Evolutionary conservation across 1,140 invertebrate species (phyloP).

Genomic region (Glossosoma conforme): DNA sequence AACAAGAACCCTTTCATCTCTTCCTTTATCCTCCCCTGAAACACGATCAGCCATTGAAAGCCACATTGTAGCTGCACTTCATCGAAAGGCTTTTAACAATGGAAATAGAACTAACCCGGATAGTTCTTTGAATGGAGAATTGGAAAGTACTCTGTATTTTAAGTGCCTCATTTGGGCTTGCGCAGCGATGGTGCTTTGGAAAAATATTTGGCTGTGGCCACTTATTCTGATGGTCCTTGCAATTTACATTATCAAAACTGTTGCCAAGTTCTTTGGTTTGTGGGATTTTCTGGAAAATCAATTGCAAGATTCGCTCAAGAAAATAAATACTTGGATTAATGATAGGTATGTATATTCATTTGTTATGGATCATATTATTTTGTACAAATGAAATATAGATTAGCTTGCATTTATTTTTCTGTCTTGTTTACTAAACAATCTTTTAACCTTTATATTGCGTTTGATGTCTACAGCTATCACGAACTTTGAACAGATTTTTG

Average conservation of each 20-base stretch:
- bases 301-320: constrained; percentile 38
- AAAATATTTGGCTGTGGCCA: constrained; percentile 47
- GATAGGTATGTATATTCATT: constrained; percentile 35
- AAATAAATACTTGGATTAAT: constrained; percentile 41
- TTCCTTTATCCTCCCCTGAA: constrained; percentile 39
- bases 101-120: constrained; percentile 21
- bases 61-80: constrained; percentile 40
- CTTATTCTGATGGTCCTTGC: constrained; percentile 45
- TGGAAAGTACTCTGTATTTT: constrained; percentile 44
- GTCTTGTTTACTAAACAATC: too few relatives aligned
- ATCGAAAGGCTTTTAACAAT: constrained; percentile 43
- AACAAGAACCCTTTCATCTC: constrained; percentile 44
- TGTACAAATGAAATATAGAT: too few relatives aligned
- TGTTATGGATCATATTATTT: too few relatives aligned
- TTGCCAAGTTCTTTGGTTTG: constrained; percentile 45
- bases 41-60: constrained; percentile 40
- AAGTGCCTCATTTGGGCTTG: constrained; percentile 46
- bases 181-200: constrained; percentile 48
- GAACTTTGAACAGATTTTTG: too few relatives aligned
- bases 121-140: constrained; percentile 34
- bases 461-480: too few relatives aligned
- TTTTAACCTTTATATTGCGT: too few relatives aligned
- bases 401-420: too few relatives aligned
- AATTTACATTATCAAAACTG: constrained; percentile 42
- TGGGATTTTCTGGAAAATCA: constrained; percentile 47